Evolutionary conservation across 2,888 invertebrate species (phyloP), one percentile per base, ranked within the genome.

Genomic region (Prosopocoilus inquinatus): DNA sequence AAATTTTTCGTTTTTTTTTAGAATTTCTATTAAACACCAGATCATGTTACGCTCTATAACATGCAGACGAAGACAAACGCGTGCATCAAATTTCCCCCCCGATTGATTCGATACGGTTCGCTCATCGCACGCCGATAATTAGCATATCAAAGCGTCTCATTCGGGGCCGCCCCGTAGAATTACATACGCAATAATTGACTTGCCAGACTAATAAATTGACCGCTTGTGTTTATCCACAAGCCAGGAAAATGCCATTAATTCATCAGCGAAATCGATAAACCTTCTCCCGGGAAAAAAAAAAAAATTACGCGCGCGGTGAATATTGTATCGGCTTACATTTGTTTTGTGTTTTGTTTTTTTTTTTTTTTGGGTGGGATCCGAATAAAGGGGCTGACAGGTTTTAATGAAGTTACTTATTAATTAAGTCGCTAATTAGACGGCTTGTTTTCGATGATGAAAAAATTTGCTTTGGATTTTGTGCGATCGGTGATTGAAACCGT

Each of bases 71-170:
- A 28, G 41, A 11, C 38, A 36, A 12, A 13, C 32, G 20, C 16
- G 34, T 45, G 44, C 35, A 51, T 51, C 32, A 13, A 35, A 39
- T 33, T 34, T 38, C 50, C 15, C 50, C 15, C 41, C 38, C 41
- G 33, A 39, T 41, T 43, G 28, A 50, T 43, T 32, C 15, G 13
- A 16, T 41, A 48, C 58, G 61, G 54, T 64, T 64, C 61, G 64
- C 66, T 66, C 64, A 63, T 64, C 67, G 65, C 62, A 69, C 64
- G 55, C 56, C 57, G 55, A 61, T 68, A 68, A 70, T 68, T 69
- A 70, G 66, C 70, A 70, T 70, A 69, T 68, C 70, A 70, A 70
- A 70, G 67, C 66, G 56, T 64, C 64, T 65, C 65, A 66, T 64
- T 66, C 58, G 60, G 60, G 61, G 63, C 64, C 63, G 61, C 56